Percentiles rank a stretch among this genome's conserved stretches.
These are phyloP conservation scores for Dasyornis broadbenti DNA, from an alignment of 2,113 vertebrate species.

Conservation along the genomic window DNA sequence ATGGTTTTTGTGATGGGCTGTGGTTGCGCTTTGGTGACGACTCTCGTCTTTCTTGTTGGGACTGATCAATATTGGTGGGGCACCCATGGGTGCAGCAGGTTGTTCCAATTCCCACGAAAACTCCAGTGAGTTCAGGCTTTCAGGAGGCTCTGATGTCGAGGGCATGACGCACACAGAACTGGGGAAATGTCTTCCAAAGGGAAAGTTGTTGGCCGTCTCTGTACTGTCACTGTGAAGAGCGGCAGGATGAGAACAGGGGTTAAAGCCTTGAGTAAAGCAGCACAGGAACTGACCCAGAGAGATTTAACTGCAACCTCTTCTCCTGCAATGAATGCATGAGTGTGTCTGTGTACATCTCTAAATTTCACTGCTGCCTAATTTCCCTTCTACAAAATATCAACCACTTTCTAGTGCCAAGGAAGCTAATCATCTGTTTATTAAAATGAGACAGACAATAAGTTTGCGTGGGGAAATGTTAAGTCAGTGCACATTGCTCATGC, in stretches of 20 bases:
- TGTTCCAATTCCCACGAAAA: background rate
- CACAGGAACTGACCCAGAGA: background rate
- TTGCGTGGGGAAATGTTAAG: background rate
- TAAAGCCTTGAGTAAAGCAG: background rate
- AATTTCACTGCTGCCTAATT: background rate
- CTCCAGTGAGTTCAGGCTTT: background rate
- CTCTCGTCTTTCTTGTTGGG: background rate
- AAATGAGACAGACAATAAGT: conserved; percentile 24
- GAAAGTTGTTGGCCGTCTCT: background rate
- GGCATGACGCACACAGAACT: rapidly evolving
- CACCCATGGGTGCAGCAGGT: background rate
- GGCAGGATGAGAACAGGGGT: background rate
- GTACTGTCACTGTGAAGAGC: background rate
- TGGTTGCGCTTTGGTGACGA: background rate
- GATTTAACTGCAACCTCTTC: background rate
- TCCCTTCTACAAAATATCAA: background rate
- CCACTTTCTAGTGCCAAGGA: background rate
- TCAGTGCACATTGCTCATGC: conserved; percentile 9
- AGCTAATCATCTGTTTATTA: conserved; percentile 46
- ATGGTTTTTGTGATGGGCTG: background rate
- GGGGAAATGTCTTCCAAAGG: background rate
- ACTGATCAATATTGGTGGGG: background rate
- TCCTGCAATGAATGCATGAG: background rate
- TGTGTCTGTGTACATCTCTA: background rate
- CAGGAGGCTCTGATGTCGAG: background rate